Base-by-base conservation (phyloP, 2,888 invertebrate species). In the Apotomis capreana region DNA sequence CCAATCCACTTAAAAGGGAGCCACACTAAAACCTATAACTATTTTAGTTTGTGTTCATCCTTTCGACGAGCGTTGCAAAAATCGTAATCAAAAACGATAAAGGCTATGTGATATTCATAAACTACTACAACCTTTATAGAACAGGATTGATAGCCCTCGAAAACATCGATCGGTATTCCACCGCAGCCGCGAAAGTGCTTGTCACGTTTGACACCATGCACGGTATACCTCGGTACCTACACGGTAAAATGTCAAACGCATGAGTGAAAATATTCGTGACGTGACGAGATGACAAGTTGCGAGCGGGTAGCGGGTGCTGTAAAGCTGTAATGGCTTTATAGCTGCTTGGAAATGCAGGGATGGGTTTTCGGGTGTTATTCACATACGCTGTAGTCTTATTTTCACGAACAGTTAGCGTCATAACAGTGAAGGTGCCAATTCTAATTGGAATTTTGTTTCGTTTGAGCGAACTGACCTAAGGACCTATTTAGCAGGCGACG, bases 201-300 rank as follows among this genome's bases (percentile, higher is more conserved):
- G 81, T 8, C 65, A 60, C 58, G 84, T 78, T 88, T 87, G 86
- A 84, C 86, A 82, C 80, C 85, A 87, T 86, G 55, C 86, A 85
- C 84, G 6, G 6, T 1, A 1, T 40, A 84, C 83, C 76, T 78
- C 77, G 77, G 83, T 80, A 87, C 87, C 86, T 85, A 84, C 79
- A 84, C 80, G 83, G 82, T 82, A 72, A 87, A 88, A 88, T 87
- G 89, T 89, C 88, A 89, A 85, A 77, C 82, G 80, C 85, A 84
- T 83, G 84, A 81, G 83, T 84, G 85, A 83, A 87, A 88, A 85
- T 82, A 79, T 81, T 85, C 37, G 70, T 51, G 12, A 61, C 37
- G 70, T 51, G 12, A 61, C 60, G 0, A 57, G 65, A 67, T 55
- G 46, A 70, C 60, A 67, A 60, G 55, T 46, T n/a, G 5, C 36